Base-by-base conservation (phyloP, 2,888 invertebrate genomes). In the Cenopis cana region DNA sequence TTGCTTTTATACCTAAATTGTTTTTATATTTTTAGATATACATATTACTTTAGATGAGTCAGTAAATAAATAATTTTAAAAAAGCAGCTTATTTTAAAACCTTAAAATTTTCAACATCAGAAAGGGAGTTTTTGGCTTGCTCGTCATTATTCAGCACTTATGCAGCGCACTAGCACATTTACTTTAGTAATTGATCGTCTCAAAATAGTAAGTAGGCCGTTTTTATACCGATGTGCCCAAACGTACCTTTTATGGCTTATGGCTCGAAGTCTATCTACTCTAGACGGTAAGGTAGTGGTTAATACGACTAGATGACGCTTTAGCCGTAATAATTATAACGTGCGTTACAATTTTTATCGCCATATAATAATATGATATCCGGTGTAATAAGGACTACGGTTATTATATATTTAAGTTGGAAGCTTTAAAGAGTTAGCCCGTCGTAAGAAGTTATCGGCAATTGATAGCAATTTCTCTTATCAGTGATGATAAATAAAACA, bases 401-500 rank as follows among this genome's bases (percentile, higher is more conserved):
- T 59, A 74, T 75, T 70, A 66, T 41, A 69, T 72, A 60, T 66
- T 68, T 57, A 74, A 75, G 74, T 67, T 74, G 72, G 62, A 71
- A 73, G 73, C 74, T 70, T 77, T 79, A 79, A n/a, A 81, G 79
- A 74, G 79, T 80, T 75, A 79, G 78, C 73, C 77, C 69, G 74
- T 73, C 72, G 82, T 88, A 89, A 89, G 87, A 83, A 86, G 85
- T 84, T 81, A 84, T 87, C 84, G 84, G 81, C 77, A 82, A 83
- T 84, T 83, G 83, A 82, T 81, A 84, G 84, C 82, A 86, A 88
- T 91, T 91, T 91, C 91, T 90, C 90, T 91, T 91, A 92, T 91
- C 92, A 88, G 74, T 78, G 83, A 89, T 89, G 90, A 91, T 90
- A 91, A 91, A 91, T 90, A 92, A 91, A 90, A 89, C 89, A 88